A percentile compares a stretch with the other conserved stretches of the same genome.
Conservation (phyloP, 2,797 vertebrate species). For the Mus spretus region DNA sequence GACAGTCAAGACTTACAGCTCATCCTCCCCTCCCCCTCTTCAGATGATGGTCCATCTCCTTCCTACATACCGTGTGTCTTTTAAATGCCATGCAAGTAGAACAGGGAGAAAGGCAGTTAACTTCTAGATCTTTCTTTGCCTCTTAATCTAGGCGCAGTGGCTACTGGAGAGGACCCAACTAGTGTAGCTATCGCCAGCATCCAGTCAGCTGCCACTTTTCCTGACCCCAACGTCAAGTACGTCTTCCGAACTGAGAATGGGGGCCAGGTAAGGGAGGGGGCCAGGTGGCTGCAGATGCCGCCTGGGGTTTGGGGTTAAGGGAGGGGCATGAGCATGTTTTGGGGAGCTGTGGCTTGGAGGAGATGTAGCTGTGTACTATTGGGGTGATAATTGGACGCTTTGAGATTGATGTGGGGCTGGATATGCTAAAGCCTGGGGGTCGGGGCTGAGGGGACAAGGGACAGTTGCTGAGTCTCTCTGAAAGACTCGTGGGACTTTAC, state of each 20-base stretch:
- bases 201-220: conserved; percentile 94
- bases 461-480: neutral
- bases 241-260: conserved; percentile 96
- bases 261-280: conserved; percentile 92
- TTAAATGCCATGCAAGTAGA: neutral
- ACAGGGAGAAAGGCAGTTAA: neutral
- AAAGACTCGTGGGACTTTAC: neutral
- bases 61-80: neutral
- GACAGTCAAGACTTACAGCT: neutral
- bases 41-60: neutral
- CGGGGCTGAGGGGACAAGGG: neutral
- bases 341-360: conserved; percentile 43
- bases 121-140: neutral
- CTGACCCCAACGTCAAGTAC: conserved; percentile 96
- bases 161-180: conserved; percentile 95
- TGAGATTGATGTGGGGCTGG: neutral
- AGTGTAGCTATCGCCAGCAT: conserved; percentile 94
- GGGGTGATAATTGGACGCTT: neutral
- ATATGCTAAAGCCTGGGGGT: neutral
- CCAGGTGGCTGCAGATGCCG: conserved; percentile 74
- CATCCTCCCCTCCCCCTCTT: too few species aligned
- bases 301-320: conserved; percentile 69
- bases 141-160: conserved; percentile 91
- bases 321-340: conserved; percentile 54
- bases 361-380: neutral